Percentiles rank a stretch among this genome's conserved stretches.
phyloP scores from a whole-genome alignment of 2,797 vertebrate genomes.

The Zenarchopterus dispar region DNA sequence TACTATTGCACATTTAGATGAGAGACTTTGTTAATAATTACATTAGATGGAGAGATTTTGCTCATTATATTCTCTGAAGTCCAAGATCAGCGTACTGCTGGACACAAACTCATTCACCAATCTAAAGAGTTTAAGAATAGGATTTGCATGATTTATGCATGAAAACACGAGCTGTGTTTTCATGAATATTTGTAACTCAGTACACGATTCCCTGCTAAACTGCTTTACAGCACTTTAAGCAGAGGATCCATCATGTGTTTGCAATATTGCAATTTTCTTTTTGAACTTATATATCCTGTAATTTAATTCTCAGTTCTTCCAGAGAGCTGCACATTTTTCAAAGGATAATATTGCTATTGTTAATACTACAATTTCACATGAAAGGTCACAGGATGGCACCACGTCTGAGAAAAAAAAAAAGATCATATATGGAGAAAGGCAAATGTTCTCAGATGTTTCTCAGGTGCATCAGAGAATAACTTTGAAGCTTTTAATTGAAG shows the following conservation, averaged over 20 bases:
- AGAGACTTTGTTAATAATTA: too few relatives aligned
- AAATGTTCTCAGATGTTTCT: neutral
- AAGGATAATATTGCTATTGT: neutral
- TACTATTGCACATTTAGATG: neutral
- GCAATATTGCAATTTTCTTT: neutral
- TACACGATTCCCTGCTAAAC: neutral
- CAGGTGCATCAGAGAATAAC: neutral
- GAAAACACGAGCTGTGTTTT: slow-evolving; percentile 6
- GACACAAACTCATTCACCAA: slow-evolving; percentile 2
- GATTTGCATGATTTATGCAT: slow-evolving; percentile 20
- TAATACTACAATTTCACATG: neutral
- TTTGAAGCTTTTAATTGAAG: slow-evolving; percentile 3
- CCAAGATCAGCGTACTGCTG: slow-evolving; percentile 8
- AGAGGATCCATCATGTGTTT: neutral
- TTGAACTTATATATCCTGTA: slow-evolving; percentile 1
- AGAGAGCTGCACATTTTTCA: neutral
- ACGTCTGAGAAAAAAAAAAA: neutral
- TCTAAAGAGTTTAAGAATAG: slow-evolving; percentile 24
- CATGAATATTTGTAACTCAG: slow-evolving; percentile 25
- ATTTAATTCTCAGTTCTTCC: neutral
- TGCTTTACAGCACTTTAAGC: neutral
- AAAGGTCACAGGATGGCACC: too few relatives aligned
- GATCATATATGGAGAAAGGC: slow-evolving; percentile 5
- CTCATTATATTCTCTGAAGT: neutral
- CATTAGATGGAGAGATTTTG: slow-evolving; percentile 1